A percentile compares a stretch with the other conserved stretches of the same genome.
phyloP scores from a whole-genome alignment of 2,888 invertebrate genomes.

The Catonia carolina region DNA sequence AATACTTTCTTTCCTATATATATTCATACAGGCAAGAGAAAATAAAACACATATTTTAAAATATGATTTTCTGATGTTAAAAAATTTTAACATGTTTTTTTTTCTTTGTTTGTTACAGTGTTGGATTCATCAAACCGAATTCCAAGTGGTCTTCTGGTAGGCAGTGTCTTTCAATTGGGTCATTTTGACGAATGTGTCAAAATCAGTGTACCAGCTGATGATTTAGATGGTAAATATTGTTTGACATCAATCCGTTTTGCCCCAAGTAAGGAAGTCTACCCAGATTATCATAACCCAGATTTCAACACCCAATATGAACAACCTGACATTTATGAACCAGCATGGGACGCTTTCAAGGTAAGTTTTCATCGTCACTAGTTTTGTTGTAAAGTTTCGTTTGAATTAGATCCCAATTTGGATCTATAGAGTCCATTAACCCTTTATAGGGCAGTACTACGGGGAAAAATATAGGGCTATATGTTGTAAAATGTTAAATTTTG shows the following conservation, averaged over 20 bases:
- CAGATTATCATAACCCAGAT: not conserved
- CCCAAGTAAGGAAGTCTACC: constrained; percentile 8
- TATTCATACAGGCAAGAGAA: too few relatives aligned
- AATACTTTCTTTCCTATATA: too few relatives aligned
- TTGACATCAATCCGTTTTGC: constrained; percentile 42
- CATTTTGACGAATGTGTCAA: constrained; percentile 63
- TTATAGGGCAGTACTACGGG: too few relatives aligned
- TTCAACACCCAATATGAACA: not conserved
- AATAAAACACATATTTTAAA: too few relatives aligned
- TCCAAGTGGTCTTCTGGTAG: constrained; percentile 61
- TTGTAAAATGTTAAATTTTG: too few relatives aligned
- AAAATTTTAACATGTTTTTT: not conserved
- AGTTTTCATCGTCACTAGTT: too few relatives aligned
- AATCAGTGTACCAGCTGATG: constrained; percentile 20
- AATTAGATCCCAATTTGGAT: too few relatives aligned
- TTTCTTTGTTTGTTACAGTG: too few relatives aligned
- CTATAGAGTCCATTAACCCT: too few relatives aligned
- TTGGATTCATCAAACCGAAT: constrained; percentile 65
- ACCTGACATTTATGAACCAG: not conserved
- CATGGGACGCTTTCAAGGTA: constrained; percentile 17
- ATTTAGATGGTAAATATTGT: constrained; percentile 44
- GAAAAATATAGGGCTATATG: too few relatives aligned
- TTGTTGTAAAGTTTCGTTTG: too few relatives aligned
- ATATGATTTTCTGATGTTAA: too few relatives aligned
- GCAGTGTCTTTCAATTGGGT: constrained; percentile 62